Conservation (phyloP, 2,113 vertebrate species). For the Paratilapia polleni region DNA sequence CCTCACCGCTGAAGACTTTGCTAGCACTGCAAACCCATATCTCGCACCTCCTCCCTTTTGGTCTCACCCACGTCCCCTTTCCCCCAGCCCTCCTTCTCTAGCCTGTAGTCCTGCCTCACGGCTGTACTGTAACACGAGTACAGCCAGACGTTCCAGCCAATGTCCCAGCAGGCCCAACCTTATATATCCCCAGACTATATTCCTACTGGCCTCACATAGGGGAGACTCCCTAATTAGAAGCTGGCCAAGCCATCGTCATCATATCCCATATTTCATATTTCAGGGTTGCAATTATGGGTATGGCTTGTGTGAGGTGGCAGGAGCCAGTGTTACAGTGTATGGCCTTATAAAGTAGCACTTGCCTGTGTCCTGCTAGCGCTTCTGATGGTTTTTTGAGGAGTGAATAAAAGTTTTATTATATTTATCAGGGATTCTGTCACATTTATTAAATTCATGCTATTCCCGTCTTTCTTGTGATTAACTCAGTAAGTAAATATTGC, state of each 20-base stretch:
- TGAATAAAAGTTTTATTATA: not conserved
- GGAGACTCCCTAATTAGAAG: conserved; percentile 80
- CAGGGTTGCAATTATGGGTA: conserved; percentile 57
- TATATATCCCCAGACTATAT: conserved; percentile 75
- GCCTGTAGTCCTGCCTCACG: not conserved
- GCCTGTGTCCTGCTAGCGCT: conserved; percentile 17
- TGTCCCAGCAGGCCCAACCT: conserved; percentile 58
- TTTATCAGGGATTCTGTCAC: not conserved
- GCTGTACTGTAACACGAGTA: conserved; percentile 69
- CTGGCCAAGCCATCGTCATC: conserved; percentile 61
- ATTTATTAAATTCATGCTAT: too few species aligned
- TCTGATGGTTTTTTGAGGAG: not conserved
- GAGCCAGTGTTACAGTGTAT: conserved; percentile 61
- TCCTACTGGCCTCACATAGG: conserved; percentile 69
- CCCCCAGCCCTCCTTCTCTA: conserved; percentile 1
- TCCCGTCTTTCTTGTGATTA: not conserved
- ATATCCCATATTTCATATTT: conserved; percentile 78
- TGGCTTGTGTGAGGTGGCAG: conserved; percentile 51
- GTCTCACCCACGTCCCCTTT: conserved; percentile 9
- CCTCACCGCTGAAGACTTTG: conserved; percentile 70
- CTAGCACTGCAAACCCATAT: conserved; percentile 66
- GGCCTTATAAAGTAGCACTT: conserved; percentile 69
- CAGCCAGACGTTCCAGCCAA: conserved; percentile 52
- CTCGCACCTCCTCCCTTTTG: conserved; percentile 43
- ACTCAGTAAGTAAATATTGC: not conserved